A percentile compares a stretch with the other conserved stretches of the same genome.
phyloP scores from a whole-genome alignment of 2,113 vertebrate genomes.

The Edolisoma coerulescens region DNA sequence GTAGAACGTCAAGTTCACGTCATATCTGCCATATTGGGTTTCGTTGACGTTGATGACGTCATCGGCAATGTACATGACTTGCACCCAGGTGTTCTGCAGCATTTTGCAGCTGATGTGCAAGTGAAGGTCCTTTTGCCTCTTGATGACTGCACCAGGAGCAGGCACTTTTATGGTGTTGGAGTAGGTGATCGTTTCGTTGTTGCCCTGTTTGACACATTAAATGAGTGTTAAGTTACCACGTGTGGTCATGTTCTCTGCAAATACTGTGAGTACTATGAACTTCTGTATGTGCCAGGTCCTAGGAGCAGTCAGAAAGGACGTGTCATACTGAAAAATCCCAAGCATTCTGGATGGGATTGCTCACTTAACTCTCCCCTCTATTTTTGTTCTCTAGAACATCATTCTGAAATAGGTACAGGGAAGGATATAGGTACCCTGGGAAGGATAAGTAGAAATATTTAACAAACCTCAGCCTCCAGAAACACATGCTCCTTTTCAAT shows the following conservation, averaged over 20 bases:
- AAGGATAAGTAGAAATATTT: not conserved
- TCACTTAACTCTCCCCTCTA: not conserved
- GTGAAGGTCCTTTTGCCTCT: slow-evolving; percentile 43
- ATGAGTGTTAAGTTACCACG: not conserved
- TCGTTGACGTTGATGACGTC: not conserved
- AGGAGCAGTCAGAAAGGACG: not conserved
- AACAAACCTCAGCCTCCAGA: not conserved
- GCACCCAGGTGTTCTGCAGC: slow-evolving; percentile 60
- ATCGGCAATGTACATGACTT: slow-evolving; percentile 36
- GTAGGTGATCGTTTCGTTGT: slow-evolving; percentile 59
- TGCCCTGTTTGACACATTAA: slow-evolving; percentile 21
- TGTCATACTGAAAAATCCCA: not conserved
- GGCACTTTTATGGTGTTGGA: slow-evolving; percentile 60
- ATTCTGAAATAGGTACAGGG: not conserved
- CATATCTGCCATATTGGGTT: slow-evolving; percentile 49
- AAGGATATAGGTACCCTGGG: not conserved
- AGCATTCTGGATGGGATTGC: not conserved
- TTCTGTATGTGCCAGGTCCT: not conserved
- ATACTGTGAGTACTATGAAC: accelerated
- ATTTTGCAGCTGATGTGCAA: slow-evolving; percentile 69
- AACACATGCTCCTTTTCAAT: not conserved
- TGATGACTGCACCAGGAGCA: not conserved
- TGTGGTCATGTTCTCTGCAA: not conserved
- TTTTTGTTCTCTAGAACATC: not conserved
- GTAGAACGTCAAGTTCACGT: slow-evolving; percentile 56